A percentile compares a stretch with the other conserved stretches of the same genome.
Conservation (phyloP, 2,888 invertebrate genomes). For the Myopa testacea region DNA sequence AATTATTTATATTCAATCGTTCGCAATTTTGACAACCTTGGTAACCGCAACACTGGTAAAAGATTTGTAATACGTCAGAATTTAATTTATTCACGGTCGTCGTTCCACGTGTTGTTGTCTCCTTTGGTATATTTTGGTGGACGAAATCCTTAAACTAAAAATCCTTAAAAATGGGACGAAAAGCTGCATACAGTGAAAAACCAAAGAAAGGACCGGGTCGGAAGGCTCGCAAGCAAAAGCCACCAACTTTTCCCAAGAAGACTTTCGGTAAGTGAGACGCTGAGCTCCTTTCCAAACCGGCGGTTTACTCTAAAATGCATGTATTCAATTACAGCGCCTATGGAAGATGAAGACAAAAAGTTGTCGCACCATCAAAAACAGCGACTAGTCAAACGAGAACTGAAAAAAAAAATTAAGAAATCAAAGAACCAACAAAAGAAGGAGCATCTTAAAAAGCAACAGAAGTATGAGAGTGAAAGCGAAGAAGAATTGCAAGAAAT, state of each 20-base stretch:
- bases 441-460: conserved; percentile 51
- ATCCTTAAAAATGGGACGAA: conserved; percentile 79
- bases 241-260: conserved; percentile 72
- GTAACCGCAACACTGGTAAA: too few relatives aligned
- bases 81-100: too few relatives aligned
- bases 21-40: too few relatives aligned
- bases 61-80: too few relatives aligned
- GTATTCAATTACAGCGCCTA: conserved; percentile 60
- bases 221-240: conserved; percentile 87
- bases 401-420: conserved; percentile 69
- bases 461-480: conserved; percentile 61
- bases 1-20: too few relatives aligned
- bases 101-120: too few relatives aligned
- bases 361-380: conserved; percentile 79
- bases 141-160: too few relatives aligned
- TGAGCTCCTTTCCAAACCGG: background rate
- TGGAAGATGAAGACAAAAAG: conserved; percentile 71
- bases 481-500: conserved; percentile 60
- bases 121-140: too few relatives aligned
- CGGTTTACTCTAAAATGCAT: background rate
- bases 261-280: conserved; percentile 59
- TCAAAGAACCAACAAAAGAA: conserved; percentile 56
- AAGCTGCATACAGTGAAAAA: conserved; percentile 82
- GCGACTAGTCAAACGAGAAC: conserved; percentile 73
- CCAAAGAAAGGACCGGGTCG: conserved; percentile 86